These are phyloP conservation scores for Danio albolineatus DNA, from an alignment of 2,797 vertebrate genomes.

Conservation along the genomic window DNA sequence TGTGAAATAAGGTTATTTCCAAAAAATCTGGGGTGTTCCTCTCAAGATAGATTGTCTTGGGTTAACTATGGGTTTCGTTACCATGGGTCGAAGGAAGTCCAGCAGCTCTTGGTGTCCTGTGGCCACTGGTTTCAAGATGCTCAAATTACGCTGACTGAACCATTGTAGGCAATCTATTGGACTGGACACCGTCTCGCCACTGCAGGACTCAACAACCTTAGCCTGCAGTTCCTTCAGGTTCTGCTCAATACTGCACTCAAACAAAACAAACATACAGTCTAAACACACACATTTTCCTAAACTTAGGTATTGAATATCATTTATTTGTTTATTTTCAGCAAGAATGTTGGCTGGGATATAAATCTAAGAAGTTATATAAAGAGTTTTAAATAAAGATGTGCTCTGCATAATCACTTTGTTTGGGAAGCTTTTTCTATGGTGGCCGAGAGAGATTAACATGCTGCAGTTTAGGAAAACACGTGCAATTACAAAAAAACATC, in stretches of 20 bases:
- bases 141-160: conserved; percentile 79
- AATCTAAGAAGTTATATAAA: too few species aligned
- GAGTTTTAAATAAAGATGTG: too few species aligned
- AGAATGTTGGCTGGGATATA: too few species aligned
- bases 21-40: too few species aligned
- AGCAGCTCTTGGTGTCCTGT: conserved; percentile 81
- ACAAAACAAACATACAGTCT: conserved; percentile 32
- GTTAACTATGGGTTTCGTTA: conserved; percentile 67
- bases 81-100: conserved; percentile 89
- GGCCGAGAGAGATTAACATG: too few species aligned
- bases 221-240: conserved; percentile 86
- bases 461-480: too few species aligned
- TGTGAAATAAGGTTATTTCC: too few species aligned
- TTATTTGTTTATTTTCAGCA: too few species aligned
- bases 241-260: conserved; percentile 82
- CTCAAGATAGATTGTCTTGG: background rate
- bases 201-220: conserved; percentile 79
- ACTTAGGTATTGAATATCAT: background rate
- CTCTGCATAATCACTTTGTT: too few species aligned
- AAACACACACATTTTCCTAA: conserved; percentile 33
- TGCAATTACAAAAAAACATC: too few species aligned
- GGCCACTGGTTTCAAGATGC: conserved; percentile 71
- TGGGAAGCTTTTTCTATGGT: too few species aligned
- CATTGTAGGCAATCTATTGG: conserved; percentile 85
- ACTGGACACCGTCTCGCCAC: conserved; percentile 77